phyloP scores from a whole-genome alignment of 1,140 invertebrate species.

The Neuroterus valhalla region DNA sequence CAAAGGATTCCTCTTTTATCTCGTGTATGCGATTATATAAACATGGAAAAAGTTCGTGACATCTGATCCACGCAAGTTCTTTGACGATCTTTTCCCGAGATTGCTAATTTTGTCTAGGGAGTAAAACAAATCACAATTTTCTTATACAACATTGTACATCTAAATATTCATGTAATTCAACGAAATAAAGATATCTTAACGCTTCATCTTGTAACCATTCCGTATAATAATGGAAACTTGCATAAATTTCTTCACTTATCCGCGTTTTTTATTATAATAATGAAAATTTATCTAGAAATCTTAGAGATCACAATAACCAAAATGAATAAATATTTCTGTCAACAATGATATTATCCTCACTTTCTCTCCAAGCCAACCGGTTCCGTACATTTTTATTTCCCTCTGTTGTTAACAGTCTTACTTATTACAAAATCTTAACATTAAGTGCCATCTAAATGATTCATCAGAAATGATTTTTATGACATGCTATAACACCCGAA shows the following conservation, averaged over 20 bases:
- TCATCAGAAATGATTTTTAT: too few relatives aligned
- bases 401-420: too few relatives aligned
- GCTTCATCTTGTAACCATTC: too few relatives aligned
- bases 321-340: constrained; percentile 9
- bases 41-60: constrained; percentile 50
- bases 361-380: constrained; percentile 30
- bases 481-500: too few relatives aligned
- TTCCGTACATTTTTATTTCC: constrained; percentile 8
- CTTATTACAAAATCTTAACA: too few relatives aligned
- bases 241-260: too few relatives aligned
- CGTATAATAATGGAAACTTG: too few relatives aligned
- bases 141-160: background rate
- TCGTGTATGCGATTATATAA: constrained; percentile 41
- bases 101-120: background rate
- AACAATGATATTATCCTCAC: constrained; percentile 31
- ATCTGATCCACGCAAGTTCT: constrained; percentile 14
- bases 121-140: constrained; percentile 22
- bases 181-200: too few relatives aligned
- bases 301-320: constrained; percentile 9
- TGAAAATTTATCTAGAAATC: too few relatives aligned
- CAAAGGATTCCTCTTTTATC: constrained; percentile 13
- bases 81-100: background rate
- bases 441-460: too few relatives aligned
- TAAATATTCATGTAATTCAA: too few relatives aligned
- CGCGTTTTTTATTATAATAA: too few relatives aligned